phyloP scores from a whole-genome alignment of 64 coral and sea anemone species.

The Montipora cactus region DNA sequence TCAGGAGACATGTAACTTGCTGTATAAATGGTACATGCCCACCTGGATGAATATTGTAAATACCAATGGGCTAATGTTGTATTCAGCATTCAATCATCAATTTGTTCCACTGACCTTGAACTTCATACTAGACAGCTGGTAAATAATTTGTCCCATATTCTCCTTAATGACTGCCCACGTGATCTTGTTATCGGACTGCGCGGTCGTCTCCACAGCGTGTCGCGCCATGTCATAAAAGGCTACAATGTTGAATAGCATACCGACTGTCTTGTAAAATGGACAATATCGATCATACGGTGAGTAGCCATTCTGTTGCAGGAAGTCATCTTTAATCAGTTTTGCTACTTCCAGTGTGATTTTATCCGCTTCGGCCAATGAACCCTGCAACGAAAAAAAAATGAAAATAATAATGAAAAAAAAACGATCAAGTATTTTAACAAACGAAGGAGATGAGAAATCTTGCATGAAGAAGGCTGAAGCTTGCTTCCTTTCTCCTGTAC shows the following conservation, averaged over 20 bases:
- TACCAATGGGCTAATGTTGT: too few species aligned
- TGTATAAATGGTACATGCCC: too few species aligned
- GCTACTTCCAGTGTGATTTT: constrained; percentile 97
- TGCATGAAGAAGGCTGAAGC: too few species aligned
- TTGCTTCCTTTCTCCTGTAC: too few species aligned
- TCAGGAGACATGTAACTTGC: neutral
- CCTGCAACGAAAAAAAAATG: constrained; percentile 38
- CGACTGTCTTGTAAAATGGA: constrained; percentile 97
- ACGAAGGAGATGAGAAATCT: too few species aligned
- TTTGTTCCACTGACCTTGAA: constrained; percentile 74
- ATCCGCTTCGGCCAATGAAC: constrained; percentile 93
- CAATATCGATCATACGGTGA: constrained; percentile 94
- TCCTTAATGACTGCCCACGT: constrained; percentile 97
- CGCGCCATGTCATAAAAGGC: constrained; percentile 93
- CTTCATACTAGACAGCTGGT: constrained; percentile 91
- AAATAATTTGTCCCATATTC: constrained; percentile 92
- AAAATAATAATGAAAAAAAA: neutral
- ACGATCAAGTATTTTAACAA: too few species aligned
- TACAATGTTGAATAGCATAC: constrained; percentile 95
- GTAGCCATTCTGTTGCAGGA: constrained; percentile 97
- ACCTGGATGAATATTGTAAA: too few species aligned
- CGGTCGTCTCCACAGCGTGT: constrained; percentile 92
- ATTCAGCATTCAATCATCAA: too few species aligned
- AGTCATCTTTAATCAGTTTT: constrained; percentile 97
- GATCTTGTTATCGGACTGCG: constrained; percentile 97